phyloP scores from a whole-genome alignment of 2,888 invertebrate species.

The Desoria tigrina region DNA sequence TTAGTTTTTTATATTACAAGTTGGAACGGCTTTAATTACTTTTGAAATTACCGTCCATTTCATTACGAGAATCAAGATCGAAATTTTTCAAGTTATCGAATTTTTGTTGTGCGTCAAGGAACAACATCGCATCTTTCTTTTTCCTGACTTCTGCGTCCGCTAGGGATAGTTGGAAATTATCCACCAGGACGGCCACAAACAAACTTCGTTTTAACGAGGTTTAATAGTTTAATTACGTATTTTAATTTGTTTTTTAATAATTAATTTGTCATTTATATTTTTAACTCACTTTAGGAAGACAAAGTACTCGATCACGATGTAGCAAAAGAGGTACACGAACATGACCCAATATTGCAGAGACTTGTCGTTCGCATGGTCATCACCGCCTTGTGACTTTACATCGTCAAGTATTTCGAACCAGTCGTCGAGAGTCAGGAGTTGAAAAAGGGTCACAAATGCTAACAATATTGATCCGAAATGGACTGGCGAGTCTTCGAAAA shows the following conservation, averaged over 20 bases:
- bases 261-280: background rate
- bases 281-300: slow-evolving; percentile 53
- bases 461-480: slow-evolving; percentile 54
- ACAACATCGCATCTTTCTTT: slow-evolving; percentile 27
- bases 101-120: slow-evolving; percentile 28
- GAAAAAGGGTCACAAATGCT: slow-evolving; percentile 58
- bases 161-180: slow-evolving; percentile 55
- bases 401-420: slow-evolving; percentile 36
- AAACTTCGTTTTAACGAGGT: slow-evolving; percentile 46
- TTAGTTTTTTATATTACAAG: background rate
- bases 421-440: slow-evolving; percentile 59
- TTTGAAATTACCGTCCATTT: background rate
- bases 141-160: slow-evolving; percentile 50
- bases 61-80: background rate
- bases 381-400: background rate
- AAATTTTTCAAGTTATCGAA: slow-evolving; percentile 17
- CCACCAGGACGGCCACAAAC: slow-evolving; percentile 56
- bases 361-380: background rate
- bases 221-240: background rate
- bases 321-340: slow-evolving; percentile 54
- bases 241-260: no score
- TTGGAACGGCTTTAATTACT: background rate
- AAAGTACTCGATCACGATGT: slow-evolving; percentile 55
- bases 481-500: slow-evolving; percentile 49
- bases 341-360: slow-evolving; percentile 41